Evolutionary conservation across 2,888 invertebrate species (phyloP).

Genomic region (Drosophila merina): DNA sequence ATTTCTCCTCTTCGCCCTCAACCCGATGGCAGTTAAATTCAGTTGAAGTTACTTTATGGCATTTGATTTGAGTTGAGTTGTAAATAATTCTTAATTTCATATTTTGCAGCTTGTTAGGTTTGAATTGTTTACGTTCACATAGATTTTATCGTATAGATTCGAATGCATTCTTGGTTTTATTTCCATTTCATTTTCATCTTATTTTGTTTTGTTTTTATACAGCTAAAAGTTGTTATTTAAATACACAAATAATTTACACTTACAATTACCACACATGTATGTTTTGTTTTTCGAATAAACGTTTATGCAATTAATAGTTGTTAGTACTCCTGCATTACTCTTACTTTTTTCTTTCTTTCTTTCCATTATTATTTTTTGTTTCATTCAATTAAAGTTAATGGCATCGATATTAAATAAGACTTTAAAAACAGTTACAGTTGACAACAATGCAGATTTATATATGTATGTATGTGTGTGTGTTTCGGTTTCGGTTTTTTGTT

Average conservation of each 20-base stretch:
- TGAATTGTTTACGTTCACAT: constrained; percentile 41
- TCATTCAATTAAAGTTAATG: constrained; percentile 66
- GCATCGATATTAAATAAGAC: constrained; percentile 74
- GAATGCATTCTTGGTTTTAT: constrained; percentile 62
- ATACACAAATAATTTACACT: constrained; percentile 79
- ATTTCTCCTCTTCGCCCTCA: constrained; percentile 41
- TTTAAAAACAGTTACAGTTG: constrained; percentile 75
- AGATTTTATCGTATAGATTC: constrained; percentile 54
- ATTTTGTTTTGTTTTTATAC: constrained; percentile 46
- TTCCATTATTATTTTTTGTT: constrained; percentile 38
- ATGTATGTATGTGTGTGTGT: constrained; percentile 14
- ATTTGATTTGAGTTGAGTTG: constrained; percentile 55
- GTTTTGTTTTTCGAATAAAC: constrained; percentile 41
- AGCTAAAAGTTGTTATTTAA: constrained; percentile 73
- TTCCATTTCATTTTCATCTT: constrained; percentile 4
- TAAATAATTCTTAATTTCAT: constrained; percentile 44
- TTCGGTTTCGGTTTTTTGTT: neutral
- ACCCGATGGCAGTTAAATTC: constrained; percentile 59
- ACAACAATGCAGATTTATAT: constrained; percentile 75
- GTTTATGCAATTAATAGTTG: constrained; percentile 37
- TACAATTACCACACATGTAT: constrained; percentile 67
- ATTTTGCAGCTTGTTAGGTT: constrained; percentile 61
- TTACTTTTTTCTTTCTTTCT: constrained; percentile 22
- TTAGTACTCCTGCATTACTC: constrained; percentile 27
- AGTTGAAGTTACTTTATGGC: constrained; percentile 78